Conservation (phyloP, 2,113 vertebrate genomes). For the Beaufortia kweichowensis region DNA sequence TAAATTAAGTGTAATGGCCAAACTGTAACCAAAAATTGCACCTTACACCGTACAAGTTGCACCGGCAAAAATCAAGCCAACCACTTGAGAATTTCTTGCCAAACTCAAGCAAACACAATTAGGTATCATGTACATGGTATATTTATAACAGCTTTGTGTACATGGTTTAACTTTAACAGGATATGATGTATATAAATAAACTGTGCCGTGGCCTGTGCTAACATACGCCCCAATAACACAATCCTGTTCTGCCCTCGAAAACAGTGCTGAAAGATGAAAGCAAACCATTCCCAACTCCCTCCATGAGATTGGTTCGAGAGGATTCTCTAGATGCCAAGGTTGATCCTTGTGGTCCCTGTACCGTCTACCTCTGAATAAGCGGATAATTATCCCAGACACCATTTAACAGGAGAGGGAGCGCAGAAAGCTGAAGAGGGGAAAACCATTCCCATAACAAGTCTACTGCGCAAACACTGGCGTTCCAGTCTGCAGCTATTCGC, state of each 20-base stretch:
- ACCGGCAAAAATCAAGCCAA: no score
- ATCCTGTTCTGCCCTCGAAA: conserved; percentile 66
- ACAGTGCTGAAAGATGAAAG: conserved; percentile 67
- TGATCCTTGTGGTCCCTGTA: conserved; percentile 56
- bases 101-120: conserved; percentile 49
- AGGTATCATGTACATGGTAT: conserved; percentile 26
- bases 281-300: conserved; percentile 3
- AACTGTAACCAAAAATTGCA: background rate
- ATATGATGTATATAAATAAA: no score
- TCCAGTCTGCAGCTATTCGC: conserved; percentile 57
- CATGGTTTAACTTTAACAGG: no score
- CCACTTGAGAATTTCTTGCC: conserved; percentile 37
- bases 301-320: conserved; percentile 22
- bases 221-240: conserved; percentile 58
- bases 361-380: conserved; percentile 56
- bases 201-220: conserved; percentile 3
- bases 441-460: conserved; percentile 11
- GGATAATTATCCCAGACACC: conserved; percentile 51
- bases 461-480: conserved; percentile 39
- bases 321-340: conserved; percentile 57
- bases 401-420: conserved; percentile 29
- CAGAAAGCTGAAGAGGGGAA: conserved; percentile 31
- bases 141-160: no score
- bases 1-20: conserved; percentile 3
- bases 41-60: background rate